Conservation (phyloP, 2,888 invertebrate genomes). For the Ellobium chinense region DNA sequence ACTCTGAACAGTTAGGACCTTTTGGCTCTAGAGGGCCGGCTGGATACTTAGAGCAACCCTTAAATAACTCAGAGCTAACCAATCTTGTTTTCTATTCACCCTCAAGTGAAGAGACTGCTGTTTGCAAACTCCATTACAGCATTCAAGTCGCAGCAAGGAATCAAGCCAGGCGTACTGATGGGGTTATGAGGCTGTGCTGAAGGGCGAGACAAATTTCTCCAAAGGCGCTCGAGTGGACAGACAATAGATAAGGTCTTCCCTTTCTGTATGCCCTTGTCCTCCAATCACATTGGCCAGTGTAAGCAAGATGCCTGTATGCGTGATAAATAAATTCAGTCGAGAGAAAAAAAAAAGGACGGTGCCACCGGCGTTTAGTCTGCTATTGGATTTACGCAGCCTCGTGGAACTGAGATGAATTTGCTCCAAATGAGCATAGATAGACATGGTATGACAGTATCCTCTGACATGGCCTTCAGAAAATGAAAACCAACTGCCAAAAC, state of each 20-base stretch:
- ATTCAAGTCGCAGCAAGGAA: slow-evolving; percentile 1
- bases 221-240: background rate
- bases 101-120: background rate
- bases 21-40: background rate
- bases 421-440: too few relatives aligned
- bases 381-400: too few relatives aligned
- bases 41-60: background rate
- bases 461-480: too few relatives aligned
- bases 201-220: background rate
- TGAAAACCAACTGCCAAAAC: too few relatives aligned
- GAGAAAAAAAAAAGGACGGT: too few relatives aligned
- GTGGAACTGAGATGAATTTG: too few relatives aligned
- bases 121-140: slow-evolving; percentile 37
- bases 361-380: too few relatives aligned
- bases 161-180: background rate
- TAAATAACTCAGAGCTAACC: background rate
- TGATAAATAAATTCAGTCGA: too few relatives aligned
- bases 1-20: background rate
- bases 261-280: too few relatives aligned
- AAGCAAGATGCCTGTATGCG: too few relatives aligned
- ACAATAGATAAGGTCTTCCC: background rate
- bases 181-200: background rate
- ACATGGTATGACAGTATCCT: too few relatives aligned
- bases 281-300: too few relatives aligned
- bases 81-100: background rate